Conservation (phyloP, 2,113 vertebrate species). For the Indicator maculatus region DNA sequence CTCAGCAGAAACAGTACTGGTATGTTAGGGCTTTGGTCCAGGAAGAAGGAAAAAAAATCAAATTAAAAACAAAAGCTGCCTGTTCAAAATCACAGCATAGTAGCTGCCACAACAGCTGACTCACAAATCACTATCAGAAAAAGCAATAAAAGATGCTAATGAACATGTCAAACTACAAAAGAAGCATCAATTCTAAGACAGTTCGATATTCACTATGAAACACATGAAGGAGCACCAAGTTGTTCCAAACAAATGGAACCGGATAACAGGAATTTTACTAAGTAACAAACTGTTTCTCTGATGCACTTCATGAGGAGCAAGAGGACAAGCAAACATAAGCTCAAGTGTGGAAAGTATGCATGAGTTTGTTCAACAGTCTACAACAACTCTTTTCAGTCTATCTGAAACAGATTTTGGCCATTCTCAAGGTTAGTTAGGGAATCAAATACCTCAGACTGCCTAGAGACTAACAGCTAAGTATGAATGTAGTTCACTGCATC, state of each 20-base stretch:
- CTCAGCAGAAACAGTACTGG: neutral
- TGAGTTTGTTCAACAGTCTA: neutral
- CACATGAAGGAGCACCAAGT: neutral
- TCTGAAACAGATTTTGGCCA: neutral
- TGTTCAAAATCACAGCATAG: neutral
- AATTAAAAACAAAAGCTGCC: neutral
- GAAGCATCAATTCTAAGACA: neutral
- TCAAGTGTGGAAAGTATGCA: neutral
- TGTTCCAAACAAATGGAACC: neutral
- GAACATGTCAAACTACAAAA: neutral
- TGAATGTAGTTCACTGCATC: neutral
- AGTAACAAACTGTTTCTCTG: neutral
- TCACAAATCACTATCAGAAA: neutral
- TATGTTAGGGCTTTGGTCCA: neutral
- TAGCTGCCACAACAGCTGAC: neutral
- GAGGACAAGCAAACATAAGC: neutral
- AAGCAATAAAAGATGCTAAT: neutral
- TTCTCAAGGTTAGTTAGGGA: neutral
- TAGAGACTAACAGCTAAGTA: neutral
- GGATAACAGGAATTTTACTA: neutral
- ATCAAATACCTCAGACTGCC: neutral
- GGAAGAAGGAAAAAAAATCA: neutral
- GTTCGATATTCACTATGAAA: neutral
- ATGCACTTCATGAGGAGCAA: neutral
- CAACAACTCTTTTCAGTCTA: neutral